Percentiles rank a stretch among this genome's conserved stretches.
Evolutionary conservation across 2,888 invertebrate species (phyloP).

Genomic region (Lathronympha strigana): DNA sequence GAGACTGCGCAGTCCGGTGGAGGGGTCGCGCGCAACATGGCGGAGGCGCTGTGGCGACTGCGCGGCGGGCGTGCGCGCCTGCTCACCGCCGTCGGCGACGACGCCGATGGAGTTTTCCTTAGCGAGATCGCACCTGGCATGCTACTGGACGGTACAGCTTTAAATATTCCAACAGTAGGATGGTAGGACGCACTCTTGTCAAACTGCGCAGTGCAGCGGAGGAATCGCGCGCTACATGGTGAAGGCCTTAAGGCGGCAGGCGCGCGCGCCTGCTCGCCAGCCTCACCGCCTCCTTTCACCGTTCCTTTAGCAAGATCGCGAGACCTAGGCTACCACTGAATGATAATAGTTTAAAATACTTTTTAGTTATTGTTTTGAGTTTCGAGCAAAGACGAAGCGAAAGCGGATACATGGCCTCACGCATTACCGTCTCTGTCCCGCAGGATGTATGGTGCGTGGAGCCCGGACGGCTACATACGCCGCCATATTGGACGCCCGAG

Average conservation of each 20-base stretch:
- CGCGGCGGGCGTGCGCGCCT: slow-evolving; percentile 87
- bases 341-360: no score
- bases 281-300: no score
- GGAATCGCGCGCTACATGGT: no score
- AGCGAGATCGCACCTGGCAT: slow-evolving; percentile 66
- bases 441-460: slow-evolving; percentile 66
- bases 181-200: no score
- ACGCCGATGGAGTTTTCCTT: slow-evolving; percentile 76
- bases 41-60: slow-evolving; percentile 92
- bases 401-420: not conserved
- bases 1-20: slow-evolving; percentile 88
- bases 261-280: no score
- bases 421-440: slow-evolving; percentile 38
- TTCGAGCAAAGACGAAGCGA: no score
- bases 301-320: no score
- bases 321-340: no score
- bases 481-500: slow-evolving; percentile 88
- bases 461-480: slow-evolving; percentile 89
- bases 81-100: slow-evolving; percentile 91
- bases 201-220: no score
- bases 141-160: slow-evolving; percentile 63
- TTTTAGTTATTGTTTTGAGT: no score
- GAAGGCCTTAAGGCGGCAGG: no score
- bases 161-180: not conserved
- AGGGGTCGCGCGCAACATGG: slow-evolving; percentile 97